These are phyloP conservation scores for Elephas maximus DNA, from an alignment of 2,113 vertebrate species.

Conservation along the genomic window DNA sequence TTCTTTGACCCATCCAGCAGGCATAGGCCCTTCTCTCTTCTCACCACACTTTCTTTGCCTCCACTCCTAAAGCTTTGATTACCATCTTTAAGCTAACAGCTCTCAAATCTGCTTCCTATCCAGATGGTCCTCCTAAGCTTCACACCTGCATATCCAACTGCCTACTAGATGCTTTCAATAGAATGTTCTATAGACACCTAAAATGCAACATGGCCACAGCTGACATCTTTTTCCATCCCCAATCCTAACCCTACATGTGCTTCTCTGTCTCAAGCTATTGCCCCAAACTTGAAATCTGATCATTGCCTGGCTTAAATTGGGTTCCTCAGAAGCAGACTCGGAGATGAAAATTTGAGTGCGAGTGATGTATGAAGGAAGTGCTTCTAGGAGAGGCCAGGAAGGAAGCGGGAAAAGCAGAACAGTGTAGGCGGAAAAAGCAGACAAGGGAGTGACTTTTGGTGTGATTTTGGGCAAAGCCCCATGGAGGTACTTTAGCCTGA, in stretches of 20 bases:
- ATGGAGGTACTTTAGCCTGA: neutral
- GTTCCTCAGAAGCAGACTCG: neutral
- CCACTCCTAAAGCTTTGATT: neutral
- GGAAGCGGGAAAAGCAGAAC: neutral
- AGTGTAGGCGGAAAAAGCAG: neutral
- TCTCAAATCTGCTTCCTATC: conserved; percentile 24
- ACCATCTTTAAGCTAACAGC: no score
- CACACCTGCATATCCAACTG: neutral
- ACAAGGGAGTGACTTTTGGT: neutral
- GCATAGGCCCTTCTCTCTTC: neutral
- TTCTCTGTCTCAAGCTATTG: neutral
- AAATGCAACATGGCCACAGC: neutral
- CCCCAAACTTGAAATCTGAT: neutral
- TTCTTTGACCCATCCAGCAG: neutral
- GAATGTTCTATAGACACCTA: neutral
- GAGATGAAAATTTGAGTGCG: no score
- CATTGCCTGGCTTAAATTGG: neutral
- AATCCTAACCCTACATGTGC: neutral
- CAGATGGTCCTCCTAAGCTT: conserved; percentile 1
- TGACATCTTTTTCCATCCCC: neutral
- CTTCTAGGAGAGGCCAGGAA: neutral
- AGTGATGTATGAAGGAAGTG: neutral
- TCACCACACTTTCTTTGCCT: neutral
- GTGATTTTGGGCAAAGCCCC: neutral
- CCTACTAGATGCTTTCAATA: neutral